A percentile compares a stretch with the other conserved stretches of the same genome.
Evolutionary conservation across 2,113 vertebrate genomes (phyloP).

Genomic region (Hirundichthys speculiger): DNA sequence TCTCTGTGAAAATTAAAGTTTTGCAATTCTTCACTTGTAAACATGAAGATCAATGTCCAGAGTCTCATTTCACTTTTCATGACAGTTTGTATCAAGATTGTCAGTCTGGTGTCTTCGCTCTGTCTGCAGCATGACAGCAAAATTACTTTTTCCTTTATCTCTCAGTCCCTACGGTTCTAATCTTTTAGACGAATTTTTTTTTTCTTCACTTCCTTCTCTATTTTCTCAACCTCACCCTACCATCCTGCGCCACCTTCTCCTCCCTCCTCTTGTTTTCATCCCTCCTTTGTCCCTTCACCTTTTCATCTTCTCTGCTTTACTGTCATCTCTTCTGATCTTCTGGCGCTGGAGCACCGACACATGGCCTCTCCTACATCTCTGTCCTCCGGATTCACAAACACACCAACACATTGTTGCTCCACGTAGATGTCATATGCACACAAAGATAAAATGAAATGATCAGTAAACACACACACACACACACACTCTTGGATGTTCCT

Average conservation of each 20-base stretch:
- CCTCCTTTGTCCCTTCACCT: background rate
- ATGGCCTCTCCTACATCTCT: background rate
- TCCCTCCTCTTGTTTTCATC: background rate
- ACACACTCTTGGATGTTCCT: constrained; percentile 1
- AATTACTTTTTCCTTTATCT: background rate
- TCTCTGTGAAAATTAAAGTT: too few species aligned
- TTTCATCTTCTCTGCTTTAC: constrained; percentile 10
- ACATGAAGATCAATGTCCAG: too few species aligned
- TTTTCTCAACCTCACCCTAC: background rate
- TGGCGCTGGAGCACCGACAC: background rate
- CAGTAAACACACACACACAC: constrained; percentile 12
- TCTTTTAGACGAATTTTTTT: background rate
- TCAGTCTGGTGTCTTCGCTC: constrained; percentile 1
- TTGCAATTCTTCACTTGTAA: too few species aligned
- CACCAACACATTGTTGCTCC: background rate
- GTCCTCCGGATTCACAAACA: background rate
- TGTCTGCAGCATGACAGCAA: background rate
- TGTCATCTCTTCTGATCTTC: constrained; percentile 20
- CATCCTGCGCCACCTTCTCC: background rate
- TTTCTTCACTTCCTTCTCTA: background rate
- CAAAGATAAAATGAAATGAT: background rate
- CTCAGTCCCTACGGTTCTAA: background rate
- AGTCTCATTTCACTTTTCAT: too few species aligned
- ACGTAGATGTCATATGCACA: background rate
- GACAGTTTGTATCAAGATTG: background rate